These are phyloP conservation scores for Coranthus polyacanthus DNA, from an alignment of 2,797 vertebrate genomes.

Conservation along the genomic window DNA sequence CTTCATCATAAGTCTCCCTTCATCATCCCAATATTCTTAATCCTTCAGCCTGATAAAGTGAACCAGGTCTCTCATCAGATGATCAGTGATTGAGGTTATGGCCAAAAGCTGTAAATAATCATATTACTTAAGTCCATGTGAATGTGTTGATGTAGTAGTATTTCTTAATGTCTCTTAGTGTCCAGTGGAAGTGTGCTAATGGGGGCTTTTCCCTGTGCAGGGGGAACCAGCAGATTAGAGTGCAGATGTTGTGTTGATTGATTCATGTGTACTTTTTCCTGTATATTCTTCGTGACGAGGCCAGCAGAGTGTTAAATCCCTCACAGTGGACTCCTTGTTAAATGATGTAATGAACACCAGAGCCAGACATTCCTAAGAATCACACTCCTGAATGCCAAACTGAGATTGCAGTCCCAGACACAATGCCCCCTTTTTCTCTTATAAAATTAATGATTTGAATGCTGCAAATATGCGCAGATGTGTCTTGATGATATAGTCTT, in stretches of 20 bases:
- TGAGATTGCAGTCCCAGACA: conserved; percentile 24
- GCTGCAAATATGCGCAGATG: conserved; percentile 16
- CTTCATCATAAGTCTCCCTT: no score
- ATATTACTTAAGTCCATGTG: conserved; percentile 31
- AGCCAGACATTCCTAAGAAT: conserved; percentile 66
- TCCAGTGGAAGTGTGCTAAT: conserved; percentile 53
- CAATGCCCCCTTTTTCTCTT: conserved; percentile 13
- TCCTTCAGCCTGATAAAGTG: conserved; percentile 24
- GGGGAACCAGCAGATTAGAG: conserved; percentile 49
- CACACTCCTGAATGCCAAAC: conserved; percentile 38
- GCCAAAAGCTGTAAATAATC: conserved; percentile 26
- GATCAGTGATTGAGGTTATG: conserved; percentile 31
- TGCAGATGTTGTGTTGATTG: conserved; percentile 65
- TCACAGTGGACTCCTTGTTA: conserved; percentile 70
- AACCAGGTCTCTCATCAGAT: conserved; percentile 5
- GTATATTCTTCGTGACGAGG: conserved; percentile 43
- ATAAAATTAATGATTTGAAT: conserved; percentile 19
- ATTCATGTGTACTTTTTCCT: conserved; percentile 39
- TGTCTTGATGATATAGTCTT: background rate
- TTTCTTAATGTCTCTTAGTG: conserved; percentile 12
- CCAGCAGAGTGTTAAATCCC: conserved; percentile 56
- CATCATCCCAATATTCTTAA: conserved; percentile 46
- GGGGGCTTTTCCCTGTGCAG: conserved; percentile 35
- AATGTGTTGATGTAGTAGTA: conserved; percentile 17
- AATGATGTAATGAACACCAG: conserved; percentile 63